Evolutionary conservation across 2,797 vertebrate genomes (phyloP), one percentile per base, ranked within the genome.

Genomic region (Spinus olivaceus): DNA sequence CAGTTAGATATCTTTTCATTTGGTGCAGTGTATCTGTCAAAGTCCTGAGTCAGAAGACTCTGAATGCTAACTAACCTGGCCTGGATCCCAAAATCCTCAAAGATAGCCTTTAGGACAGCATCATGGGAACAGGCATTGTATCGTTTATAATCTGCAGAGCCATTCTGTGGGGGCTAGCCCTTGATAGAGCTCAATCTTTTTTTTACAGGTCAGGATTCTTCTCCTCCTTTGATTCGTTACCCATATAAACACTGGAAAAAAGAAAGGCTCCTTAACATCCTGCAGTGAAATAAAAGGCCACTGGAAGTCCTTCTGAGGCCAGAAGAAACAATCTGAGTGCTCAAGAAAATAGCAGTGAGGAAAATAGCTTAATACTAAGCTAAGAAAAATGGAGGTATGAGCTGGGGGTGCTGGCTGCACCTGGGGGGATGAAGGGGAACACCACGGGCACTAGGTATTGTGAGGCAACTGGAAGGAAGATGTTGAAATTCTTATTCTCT

Each of bases 51-150:
- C 94, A 96, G 92, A 88, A 81, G 70, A 57, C 65, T 49, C 1
- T 49, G 84, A 90, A 93, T 94, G 54, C 63, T 86, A 92, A 94
- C 73, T 81, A 92, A 67, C 14, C 17, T 76, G 84, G 92, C 79
- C 69, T 69, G 65, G 50, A 81, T 91, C 93, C 91, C 88, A 51
- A 92, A 95, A 78, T 86, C 69, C 65, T 93, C 94, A 57, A 93
- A 56, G 84, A 89, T 7, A 95, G 91, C 91, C 81, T 82, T 86
- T 66, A 88, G 69, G 85, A 64, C 51, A 81, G 54, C 61, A 37
- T 65, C 35, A 44, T 81, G 47, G 59, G 20, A 64, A 76, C 60
- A 88, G 46, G 30, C 64, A 80, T 63, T 84, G 1, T 64, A 90
- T 88, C 44, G 57, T 63, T 56, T 85, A 59, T 60, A 79, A 88